Evolutionary conservation across 2,888 invertebrate genomes (phyloP), one percentile per base, ranked within the genome.

Genomic region (Zootermopsis nevadensis): DNA sequence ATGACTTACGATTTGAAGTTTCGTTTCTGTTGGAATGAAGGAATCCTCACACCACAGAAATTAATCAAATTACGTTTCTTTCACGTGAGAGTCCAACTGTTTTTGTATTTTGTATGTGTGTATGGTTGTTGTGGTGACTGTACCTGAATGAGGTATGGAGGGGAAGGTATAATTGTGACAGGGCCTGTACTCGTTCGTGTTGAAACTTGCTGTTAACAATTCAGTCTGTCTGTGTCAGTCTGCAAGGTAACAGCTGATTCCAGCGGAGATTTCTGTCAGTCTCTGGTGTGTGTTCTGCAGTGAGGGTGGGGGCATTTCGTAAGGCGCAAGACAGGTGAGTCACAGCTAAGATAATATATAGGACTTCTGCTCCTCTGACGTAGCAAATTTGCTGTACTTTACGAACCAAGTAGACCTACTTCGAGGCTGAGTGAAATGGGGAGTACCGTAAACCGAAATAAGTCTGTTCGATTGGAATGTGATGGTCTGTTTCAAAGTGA

Each of bases 171-270:
- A 33, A 30, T 60, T 27, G 60, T 60, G 60, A n/a, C 60, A 60
- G 27, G 27, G n/a, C 69, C 33, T 69, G 69, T 69, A 69, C 69
- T 31, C 19, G 69, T 33, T 27, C 60, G n/a, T 60, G 60, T n/a
- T 60, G 27, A n/a, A n/a, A 12, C 60, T 60, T 60, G n/a, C 60
- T 27, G 60, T 60, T 33, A 31, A 69, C 69, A 69, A 30, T 69
- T 69, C 69, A 69, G 69, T 69, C 33, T 69, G 69, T 33, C 30
- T 69, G 31, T 69, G 33, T 31, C 69, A 33, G 69, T 33, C 69
- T 33, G 19, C 33, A 69, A 33, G 69, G 33, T 69, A 69, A 69
- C 69, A 69, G 60, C 60, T 60, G 27, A 60, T 60, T 60, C 60
- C 27, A 60, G 69, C 33, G 69, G 33, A 69, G 69, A 33, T 15